phyloP scores from a whole-genome alignment of 1,140 invertebrate species.

The Melanaphis sacchari region DNA sequence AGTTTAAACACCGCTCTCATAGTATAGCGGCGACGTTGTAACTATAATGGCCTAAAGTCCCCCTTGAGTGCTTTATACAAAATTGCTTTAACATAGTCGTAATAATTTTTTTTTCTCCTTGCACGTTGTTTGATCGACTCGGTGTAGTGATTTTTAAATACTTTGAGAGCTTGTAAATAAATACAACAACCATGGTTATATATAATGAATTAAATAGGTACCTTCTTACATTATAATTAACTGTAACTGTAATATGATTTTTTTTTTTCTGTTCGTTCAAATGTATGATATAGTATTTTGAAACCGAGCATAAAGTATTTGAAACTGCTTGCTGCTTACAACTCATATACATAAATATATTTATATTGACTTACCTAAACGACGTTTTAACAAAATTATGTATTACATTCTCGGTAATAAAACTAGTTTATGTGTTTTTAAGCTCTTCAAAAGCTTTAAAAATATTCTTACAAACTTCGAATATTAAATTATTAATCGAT shows the following conservation, averaged over 20 bases:
- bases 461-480: background rate
- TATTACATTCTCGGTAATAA: background rate
- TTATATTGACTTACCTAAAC: background rate
- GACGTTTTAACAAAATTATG: background rate
- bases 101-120: background rate
- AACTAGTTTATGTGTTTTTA: background rate
- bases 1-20: background rate
- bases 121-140: background rate
- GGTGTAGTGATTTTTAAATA: background rate
- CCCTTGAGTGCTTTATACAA: background rate
- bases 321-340: background rate
- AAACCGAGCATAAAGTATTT: background rate
- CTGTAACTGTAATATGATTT: no score
- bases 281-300: background rate
- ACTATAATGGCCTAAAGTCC: background rate
- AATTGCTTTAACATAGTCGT: background rate
- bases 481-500: background rate
- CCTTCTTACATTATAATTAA: background rate
- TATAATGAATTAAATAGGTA: no score
- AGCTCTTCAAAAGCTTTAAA: background rate
- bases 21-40: background rate
- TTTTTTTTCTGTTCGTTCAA: background rate
- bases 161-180: background rate
- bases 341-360: no score
- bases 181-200: background rate